Evolutionary conservation across 2,113 vertebrate genomes (phyloP).

Genomic region (Siniperca chuatsi): DNA sequence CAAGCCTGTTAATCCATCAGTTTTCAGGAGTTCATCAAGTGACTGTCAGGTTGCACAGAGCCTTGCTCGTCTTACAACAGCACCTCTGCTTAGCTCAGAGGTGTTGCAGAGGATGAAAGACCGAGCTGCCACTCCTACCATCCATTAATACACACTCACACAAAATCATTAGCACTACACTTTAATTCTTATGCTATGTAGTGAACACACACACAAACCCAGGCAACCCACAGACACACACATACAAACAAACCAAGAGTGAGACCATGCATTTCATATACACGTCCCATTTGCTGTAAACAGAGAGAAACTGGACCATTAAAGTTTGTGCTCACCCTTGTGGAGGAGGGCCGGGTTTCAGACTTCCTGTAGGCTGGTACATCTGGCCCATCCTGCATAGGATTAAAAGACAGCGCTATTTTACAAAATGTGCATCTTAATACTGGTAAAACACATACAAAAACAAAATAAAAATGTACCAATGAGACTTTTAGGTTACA

Average conservation of each 20-base stretch:
- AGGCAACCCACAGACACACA: background rate
- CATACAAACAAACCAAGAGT: background rate
- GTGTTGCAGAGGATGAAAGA: constrained; percentile 31
- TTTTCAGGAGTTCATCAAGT: background rate
- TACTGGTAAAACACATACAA: background rate
- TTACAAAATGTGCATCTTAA: background rate
- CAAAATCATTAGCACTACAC: background rate
- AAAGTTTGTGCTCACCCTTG: no score
- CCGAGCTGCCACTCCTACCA: background rate
- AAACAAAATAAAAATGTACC: background rate
- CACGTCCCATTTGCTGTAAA: background rate
- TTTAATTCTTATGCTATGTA: background rate
- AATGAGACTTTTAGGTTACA: background rate
- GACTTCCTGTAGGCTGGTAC: background rate
- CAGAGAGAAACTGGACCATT: background rate
- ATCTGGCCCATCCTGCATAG: background rate
- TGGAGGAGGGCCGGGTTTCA: background rate
- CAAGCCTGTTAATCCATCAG: background rate
- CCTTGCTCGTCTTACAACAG: constrained; percentile 15
- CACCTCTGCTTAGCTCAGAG: constrained; percentile 24
- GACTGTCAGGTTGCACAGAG: constrained; percentile 18
- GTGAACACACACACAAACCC: background rate
- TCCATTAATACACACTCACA: constrained; percentile 5
- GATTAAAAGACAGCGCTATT: background rate
- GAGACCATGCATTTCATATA: background rate